Conservation (phyloP, 2,113 vertebrate genomes). For the Jaculus jaculus region DNA sequence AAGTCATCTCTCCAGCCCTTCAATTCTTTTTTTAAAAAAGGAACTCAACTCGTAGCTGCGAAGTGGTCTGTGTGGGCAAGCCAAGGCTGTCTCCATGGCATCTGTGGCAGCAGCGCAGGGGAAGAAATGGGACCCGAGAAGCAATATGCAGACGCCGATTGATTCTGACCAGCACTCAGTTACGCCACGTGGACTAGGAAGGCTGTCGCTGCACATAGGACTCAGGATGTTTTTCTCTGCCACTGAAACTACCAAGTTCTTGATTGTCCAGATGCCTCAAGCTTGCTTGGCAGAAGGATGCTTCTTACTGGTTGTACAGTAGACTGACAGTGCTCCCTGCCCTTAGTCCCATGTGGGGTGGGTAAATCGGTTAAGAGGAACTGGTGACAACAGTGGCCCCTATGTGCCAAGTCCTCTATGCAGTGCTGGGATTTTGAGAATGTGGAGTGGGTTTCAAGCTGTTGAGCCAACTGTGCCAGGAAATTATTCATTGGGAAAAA, state of each 20-base stretch:
- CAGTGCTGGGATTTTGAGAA: not conserved
- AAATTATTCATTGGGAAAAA: not conserved
- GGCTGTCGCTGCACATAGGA: not conserved
- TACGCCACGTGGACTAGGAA: not conserved
- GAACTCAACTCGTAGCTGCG: not conserved
- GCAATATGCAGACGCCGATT: not conserved
- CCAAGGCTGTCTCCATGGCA: not conserved
- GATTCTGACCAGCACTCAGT: not conserved
- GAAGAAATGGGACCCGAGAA: not conserved
- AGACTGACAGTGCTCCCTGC: not conserved
- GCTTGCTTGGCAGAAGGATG: not conserved
- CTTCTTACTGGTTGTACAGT: not conserved
- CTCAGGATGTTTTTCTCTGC: not conserved
- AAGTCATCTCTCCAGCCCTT: too few relatives aligned
- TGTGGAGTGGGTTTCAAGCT: not conserved
- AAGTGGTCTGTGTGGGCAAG: not conserved
- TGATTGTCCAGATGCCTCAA: not conserved
- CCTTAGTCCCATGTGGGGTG: not conserved
- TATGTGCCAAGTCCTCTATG: not conserved
- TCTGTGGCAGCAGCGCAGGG: not conserved
- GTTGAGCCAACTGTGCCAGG: not conserved
- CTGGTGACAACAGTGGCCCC: not conserved
- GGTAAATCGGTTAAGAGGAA: not conserved
- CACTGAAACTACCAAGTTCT: not conserved
- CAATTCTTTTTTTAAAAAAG: not conserved